These are phyloP conservation scores for Staurois parvus DNA, from an alignment of 2,797 vertebrate species.

Conservation along the genomic window DNA sequence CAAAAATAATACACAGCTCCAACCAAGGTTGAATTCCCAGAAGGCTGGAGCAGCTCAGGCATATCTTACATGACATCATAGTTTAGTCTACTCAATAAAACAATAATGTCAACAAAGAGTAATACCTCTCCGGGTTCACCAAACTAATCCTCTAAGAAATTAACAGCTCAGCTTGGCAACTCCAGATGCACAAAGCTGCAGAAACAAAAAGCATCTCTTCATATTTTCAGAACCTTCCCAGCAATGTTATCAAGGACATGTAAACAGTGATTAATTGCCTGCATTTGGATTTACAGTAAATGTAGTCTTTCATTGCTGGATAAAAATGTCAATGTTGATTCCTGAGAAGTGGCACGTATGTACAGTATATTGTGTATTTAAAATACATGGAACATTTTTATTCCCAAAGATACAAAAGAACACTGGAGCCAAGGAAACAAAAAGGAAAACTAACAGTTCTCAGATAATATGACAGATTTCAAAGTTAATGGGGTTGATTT, in stretches of 20 bases:
- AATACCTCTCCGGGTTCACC: slow-evolving; percentile 31
- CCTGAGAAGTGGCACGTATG: neutral
- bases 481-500: no score
- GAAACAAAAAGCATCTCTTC: slow-evolving; percentile 33
- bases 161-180: slow-evolving; percentile 28
- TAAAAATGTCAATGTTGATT: neutral
- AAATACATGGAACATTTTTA: neutral
- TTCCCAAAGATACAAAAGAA: neutral
- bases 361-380: neutral
- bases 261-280: slow-evolving; percentile 16
- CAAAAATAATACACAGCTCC: slow-evolving; percentile 55
- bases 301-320: neutral
- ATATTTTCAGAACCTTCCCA: slow-evolving; percentile 25
- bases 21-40: slow-evolving; percentile 50
- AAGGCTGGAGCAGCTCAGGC: slow-evolving; percentile 30
- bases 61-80: slow-evolving; percentile 55
- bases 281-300: slow-evolving; percentile 21
- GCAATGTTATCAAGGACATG: slow-evolving; percentile 31
- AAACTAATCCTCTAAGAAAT: slow-evolving; percentile 44
- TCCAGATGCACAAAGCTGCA: slow-evolving; percentile 27
- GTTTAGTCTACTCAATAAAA: slow-evolving; percentile 59
- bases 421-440: neutral
- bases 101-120: slow-evolving; percentile 53
- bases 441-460: no score
- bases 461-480: no score